Evolutionary conservation across 1,140 invertebrate species (phyloP).

Genomic region (Patella vulgata): DNA sequence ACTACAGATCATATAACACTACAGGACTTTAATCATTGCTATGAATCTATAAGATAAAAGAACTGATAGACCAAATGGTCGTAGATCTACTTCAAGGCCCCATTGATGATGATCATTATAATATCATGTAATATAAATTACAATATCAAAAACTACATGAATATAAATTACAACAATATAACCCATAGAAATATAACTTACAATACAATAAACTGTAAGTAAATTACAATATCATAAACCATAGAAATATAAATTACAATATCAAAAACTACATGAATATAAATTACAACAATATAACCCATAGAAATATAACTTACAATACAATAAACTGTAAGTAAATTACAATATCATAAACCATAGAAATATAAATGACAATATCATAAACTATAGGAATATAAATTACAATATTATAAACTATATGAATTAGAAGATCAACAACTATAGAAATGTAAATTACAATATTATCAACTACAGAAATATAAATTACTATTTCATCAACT

Average conservation of each 20-base stretch:
- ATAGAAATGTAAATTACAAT: too few species aligned
- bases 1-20: too few species aligned
- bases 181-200: not conserved
- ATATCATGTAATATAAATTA: too few species aligned
- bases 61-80: too few species aligned
- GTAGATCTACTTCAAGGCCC: too few species aligned
- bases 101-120: too few species aligned
- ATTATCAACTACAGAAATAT: not conserved
- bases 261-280: not conserved
- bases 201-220: not conserved
- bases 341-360: not conserved
- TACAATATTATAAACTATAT: not conserved
- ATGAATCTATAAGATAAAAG: too few species aligned
- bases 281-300: not conserved
- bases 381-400: not conserved
- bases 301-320: not conserved
- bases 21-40: too few species aligned
- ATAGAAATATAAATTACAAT: not conserved
- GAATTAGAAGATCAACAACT: not conserved
- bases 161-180: not conserved
- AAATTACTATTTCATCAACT: not conserved
- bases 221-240: not conserved
- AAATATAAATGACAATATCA: not conserved
- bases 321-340: not conserved
- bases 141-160: too few species aligned